phyloP scores from a whole-genome alignment of 2,797 vertebrate species.

The Syndactyla subalaris region DNA sequence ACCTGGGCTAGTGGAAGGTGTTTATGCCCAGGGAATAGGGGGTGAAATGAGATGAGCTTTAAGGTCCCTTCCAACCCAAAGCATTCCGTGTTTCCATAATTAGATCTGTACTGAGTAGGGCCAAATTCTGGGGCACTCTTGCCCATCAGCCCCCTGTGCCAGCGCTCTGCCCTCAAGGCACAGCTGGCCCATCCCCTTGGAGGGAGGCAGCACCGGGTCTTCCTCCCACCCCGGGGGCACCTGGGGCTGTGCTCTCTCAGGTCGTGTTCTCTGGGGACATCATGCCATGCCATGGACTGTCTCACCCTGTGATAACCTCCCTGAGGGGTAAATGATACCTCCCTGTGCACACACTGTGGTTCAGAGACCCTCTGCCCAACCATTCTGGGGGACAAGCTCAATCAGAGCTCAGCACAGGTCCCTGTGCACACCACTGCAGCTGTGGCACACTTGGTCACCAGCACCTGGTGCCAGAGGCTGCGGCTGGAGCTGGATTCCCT shows the following conservation, averaged over 20 bases:
- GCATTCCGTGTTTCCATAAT: rapidly evolving
- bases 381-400: background rate
- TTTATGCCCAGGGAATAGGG: background rate
- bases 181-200: background rate
- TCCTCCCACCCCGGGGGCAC: rapidly evolving
- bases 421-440: rapidly evolving
- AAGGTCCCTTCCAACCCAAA: background rate
- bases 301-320: background rate
- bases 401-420: background rate
- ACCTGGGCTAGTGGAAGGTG: background rate
- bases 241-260: background rate
- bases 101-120: background rate
- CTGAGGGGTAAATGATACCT: background rate
- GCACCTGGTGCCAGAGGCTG: background rate
- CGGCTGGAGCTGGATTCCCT: background rate
- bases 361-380: background rate
- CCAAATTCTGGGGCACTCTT: background rate
- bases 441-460: rapidly evolving
- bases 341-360: rapidly evolving
- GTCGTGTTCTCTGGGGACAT: background rate
- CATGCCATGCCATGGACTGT: background rate
- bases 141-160: background rate
- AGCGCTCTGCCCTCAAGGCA: rapidly evolving
- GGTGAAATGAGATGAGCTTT: rapidly evolving
- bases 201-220: background rate